Evolutionary conservation across 30 jellyfish, hydroid and myxozoan genomes (phyloP).

Genomic region (Cassiopea andromeda): DNA sequence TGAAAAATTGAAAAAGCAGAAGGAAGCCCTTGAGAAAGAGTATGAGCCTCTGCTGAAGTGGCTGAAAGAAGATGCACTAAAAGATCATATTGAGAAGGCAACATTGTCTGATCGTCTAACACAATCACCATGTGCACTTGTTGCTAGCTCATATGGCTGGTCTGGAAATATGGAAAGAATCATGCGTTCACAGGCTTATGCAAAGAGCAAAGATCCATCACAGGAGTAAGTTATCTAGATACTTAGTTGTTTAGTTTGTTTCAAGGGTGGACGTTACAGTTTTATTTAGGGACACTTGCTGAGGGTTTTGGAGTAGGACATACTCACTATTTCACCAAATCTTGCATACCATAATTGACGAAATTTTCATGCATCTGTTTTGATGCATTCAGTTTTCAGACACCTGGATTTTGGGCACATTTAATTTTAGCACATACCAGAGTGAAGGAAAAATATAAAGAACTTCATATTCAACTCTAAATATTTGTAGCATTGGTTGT

Average conservation of each 20-base stretch:
- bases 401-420: too few relatives aligned
- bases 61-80: conserved; percentile 94
- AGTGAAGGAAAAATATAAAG: too few relatives aligned
- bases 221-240: conserved; percentile 76
- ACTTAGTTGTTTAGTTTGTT: background rate
- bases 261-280: too few relatives aligned
- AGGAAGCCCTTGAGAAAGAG: conserved; percentile 94
- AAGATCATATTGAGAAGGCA: conserved; percentile 93
- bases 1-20: conserved; percentile 82
- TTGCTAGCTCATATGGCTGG: conserved; percentile 99
- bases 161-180: conserved; percentile 99
- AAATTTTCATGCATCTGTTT: too few relatives aligned
- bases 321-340: too few relatives aligned
- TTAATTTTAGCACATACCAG: too few relatives aligned
- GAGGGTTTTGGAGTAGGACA: too few relatives aligned
- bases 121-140: conserved; percentile 97
- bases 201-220: conserved; percentile 98
- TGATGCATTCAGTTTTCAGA: too few relatives aligned
- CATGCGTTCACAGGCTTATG: conserved; percentile 99
- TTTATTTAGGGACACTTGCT: too few relatives aligned
- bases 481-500: too few relatives aligned
- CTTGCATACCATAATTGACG: too few relatives aligned
- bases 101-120: conserved; percentile 93
- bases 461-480: too few relatives aligned
- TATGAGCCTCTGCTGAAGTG: conserved; percentile 96